Conservation (phyloP, 2,888 invertebrate species). For the Dorcus hopei region DNA sequence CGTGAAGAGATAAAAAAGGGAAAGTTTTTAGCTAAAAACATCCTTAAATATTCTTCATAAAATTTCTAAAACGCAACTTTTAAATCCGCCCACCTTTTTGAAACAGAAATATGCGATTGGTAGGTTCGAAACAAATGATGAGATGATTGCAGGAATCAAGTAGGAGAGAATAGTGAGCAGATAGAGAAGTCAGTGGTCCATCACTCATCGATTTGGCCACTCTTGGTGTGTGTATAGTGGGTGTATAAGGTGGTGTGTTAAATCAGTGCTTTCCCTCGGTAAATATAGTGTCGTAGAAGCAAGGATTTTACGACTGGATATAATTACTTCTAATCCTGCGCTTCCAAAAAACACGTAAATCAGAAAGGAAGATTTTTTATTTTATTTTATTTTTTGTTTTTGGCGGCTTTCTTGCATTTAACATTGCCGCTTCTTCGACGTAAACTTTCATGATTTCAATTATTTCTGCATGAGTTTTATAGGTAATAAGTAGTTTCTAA, state of each 20-base stretch:
- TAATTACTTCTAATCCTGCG: neutral
- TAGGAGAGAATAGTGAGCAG: slow-evolving; percentile 23
- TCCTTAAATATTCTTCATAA: neutral
- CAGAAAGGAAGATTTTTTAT: neutral
- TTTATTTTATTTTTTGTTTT: neutral
- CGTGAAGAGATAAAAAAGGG: too few relatives aligned
- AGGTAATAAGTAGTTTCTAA: neutral
- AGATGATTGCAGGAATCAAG: slow-evolving; percentile 29
- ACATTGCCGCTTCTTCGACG: neutral
- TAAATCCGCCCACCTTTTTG: slow-evolving; percentile 11
- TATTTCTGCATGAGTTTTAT: neutral
- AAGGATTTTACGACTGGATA: neutral
- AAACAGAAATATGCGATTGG: slow-evolving; percentile 25
- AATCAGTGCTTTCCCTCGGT: neutral
- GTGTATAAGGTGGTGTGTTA: slow-evolving; percentile 2
- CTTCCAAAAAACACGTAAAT: neutral
- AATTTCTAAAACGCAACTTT: slow-evolving; percentile 1
- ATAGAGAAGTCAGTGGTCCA: slow-evolving; percentile 29
- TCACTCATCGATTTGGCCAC: slow-evolving; percentile 28
- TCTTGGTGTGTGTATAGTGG: slow-evolving; percentile 12
- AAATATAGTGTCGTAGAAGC: neutral
- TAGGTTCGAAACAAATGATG: slow-evolving; percentile 28
- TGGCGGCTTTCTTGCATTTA: neutral
- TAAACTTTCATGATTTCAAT: neutral
- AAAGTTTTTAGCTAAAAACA: too few relatives aligned